Percentiles rank a stretch among this genome's conserved stretches.
Conservation (phyloP, 92 coral and sea anemone species). For the Siderastrea siderea region DNA sequence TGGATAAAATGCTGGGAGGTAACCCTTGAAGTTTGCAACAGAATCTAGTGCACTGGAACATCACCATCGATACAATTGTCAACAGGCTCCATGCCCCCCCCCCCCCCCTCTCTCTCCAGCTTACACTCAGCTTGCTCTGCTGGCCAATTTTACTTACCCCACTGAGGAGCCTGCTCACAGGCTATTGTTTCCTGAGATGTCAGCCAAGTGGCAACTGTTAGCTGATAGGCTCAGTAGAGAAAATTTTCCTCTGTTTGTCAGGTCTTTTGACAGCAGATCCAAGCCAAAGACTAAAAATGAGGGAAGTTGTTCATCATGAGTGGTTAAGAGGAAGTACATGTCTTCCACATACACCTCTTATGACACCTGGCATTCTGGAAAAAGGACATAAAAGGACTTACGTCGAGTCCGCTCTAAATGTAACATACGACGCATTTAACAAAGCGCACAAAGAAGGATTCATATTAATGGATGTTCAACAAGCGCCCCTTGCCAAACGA, state of each 20-base stretch:
- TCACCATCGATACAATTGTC: too few relatives aligned
- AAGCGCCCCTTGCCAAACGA: constrained; percentile 98
- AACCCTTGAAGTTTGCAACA: too few relatives aligned
- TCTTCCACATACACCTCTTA: constrained; percentile 96
- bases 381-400: constrained; percentile 94
- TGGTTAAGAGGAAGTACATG: constrained; percentile 89
- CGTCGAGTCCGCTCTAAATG: constrained; percentile 98
- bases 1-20: too few relatives aligned
- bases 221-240: not conserved
- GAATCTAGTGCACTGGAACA: too few relatives aligned
- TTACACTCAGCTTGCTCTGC: too few relatives aligned
- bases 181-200: too few relatives aligned
- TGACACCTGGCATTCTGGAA: constrained; percentile 97
- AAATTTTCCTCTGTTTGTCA: constrained; percentile 13
- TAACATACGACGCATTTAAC: constrained; percentile 95
- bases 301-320: constrained; percentile 87
- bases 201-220: too few relatives aligned
- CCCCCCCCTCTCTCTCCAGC: too few relatives aligned
- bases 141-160: too few relatives aligned
- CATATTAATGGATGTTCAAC: constrained; percentile 92
- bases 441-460: constrained; percentile 96
- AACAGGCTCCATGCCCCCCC: too few relatives aligned
- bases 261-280: constrained; percentile 98
- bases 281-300: constrained; percentile 87
- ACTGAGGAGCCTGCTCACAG: too few relatives aligned